Evolutionary conservation across 1,140 invertebrate genomes (phyloP).

Genomic region (Halesus radiatus): DNA sequence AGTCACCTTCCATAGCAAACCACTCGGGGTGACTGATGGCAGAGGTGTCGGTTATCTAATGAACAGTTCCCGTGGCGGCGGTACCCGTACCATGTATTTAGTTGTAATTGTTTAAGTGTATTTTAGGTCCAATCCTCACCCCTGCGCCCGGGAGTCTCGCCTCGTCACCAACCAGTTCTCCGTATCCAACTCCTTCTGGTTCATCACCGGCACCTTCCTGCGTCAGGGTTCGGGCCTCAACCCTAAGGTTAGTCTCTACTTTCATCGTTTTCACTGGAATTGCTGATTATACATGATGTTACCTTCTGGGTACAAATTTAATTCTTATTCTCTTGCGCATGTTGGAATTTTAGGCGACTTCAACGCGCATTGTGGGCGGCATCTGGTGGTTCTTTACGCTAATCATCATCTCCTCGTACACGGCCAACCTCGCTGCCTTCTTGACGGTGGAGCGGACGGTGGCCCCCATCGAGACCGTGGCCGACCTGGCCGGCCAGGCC

Average conservation of each 20-base stretch:
- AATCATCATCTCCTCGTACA: constrained; percentile 98
- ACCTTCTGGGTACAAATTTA: too few relatives aligned
- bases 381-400: constrained; percentile 99
- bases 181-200: constrained; percentile 92
- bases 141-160: constrained; percentile 87
- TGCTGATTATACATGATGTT: too few relatives aligned
- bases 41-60: too few relatives aligned
- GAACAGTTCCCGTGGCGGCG: too few relatives aligned
- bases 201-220: constrained; percentile 94
- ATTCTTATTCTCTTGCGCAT: not conserved
- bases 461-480: constrained; percentile 95
- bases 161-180: constrained; percentile 96
- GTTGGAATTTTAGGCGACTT: constrained; percentile 80
- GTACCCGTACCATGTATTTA: too few relatives aligned
- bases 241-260: constrained; percentile 79
- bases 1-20: too few relatives aligned
- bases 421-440: constrained; percentile 96
- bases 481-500: constrained; percentile 94
- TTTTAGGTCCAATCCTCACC: constrained; percentile 79
- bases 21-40: too few relatives aligned
- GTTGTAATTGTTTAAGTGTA: too few relatives aligned
- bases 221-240: constrained; percentile 92
- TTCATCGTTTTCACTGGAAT: too few relatives aligned
- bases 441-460: constrained; percentile 97
- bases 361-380: constrained; percentile 92